Base-by-base conservation (phyloP, 2,113 vertebrate species). In the Astur gentilis region DNA sequence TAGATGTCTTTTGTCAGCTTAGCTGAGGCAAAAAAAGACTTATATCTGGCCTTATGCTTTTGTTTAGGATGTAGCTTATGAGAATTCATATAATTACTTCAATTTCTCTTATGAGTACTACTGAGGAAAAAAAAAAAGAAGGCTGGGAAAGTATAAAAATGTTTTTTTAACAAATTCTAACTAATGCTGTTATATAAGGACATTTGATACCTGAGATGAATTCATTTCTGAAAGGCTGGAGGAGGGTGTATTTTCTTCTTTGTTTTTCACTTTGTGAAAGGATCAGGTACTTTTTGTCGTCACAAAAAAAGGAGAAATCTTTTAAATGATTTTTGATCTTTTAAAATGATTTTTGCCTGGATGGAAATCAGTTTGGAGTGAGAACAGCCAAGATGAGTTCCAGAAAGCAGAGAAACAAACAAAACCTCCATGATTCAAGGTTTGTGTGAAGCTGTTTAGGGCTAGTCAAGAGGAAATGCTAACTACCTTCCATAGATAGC, bases 371-470 rank as follows among this genome's bases (percentile, higher is more conserved):
- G 4, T 65, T 45, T 20, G 36, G 32, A 57, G 8, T 23, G 17
- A 64, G 7, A 93, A 70, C 7, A 85, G 9, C 4, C 9, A 72
- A 72, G 16, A 83, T 21, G 21, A 60, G 16, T 64, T 90, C 14
- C 38, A 60, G 25, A 84, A 87, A 70, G 5, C 19, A 50, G 44
- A 81, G 21, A 45, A 80, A 32, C 6, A 83, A 81, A 32, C 2
- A 38, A 47, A 16, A 0, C 0, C 0, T 7, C 11, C 6, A 25
- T 44, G 32, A 50, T 55, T 64, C 27, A 44, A 40, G 26, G 11
- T 58, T 38, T 84, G 4, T 54, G 21, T 64, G 32, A 49, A 54
- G 10, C 42, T 64, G 2, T 64, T 77, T 18, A 69, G 42, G 38
- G 7, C 11, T 77, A 17, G 23, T 44, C 20, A 49, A 64, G 21